Evolutionary conservation across 2,888 invertebrate species (phyloP).

Genomic region (Tryphoninae sp.): DNA sequence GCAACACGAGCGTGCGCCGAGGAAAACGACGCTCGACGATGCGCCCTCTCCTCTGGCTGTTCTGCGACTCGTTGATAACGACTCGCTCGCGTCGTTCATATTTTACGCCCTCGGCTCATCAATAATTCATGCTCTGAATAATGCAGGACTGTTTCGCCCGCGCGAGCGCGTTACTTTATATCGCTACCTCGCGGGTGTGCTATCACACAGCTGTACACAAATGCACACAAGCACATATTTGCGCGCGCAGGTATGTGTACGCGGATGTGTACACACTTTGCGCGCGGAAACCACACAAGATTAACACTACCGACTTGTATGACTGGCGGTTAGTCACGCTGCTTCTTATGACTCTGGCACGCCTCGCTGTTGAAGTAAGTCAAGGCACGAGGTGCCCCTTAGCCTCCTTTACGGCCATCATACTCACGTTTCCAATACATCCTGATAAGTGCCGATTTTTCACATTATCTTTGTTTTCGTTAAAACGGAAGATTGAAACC

Average conservation of each 20-base stretch:
- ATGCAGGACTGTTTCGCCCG: constrained; percentile 78
- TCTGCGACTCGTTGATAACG: constrained; percentile 78
- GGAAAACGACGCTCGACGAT: constrained; percentile 50
- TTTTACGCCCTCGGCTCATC: constrained; percentile 79
- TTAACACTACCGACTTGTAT: not conserved
- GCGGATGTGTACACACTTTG: not conserved
- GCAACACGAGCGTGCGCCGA: constrained; percentile 29
- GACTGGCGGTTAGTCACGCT: not conserved
- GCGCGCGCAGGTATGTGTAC: not conserved
- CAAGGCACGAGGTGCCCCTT: not conserved
- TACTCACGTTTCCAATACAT: not conserved
- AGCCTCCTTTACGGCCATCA: not conserved
- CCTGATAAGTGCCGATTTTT: not conserved
- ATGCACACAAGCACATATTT: not conserved
- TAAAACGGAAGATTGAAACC: not conserved
- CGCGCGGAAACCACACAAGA: not conserved
- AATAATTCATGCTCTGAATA: constrained; percentile 81
- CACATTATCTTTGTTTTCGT: not conserved
- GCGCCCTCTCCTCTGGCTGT: constrained; percentile 43
- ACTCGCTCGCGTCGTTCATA: constrained; percentile 78
- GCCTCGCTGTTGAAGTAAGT: not conserved
- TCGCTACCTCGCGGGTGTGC: constrained; percentile 61
- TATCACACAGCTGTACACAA: constrained; percentile 26
- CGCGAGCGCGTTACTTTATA: constrained; percentile 74
- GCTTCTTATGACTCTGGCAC: not conserved